Percentiles rank a stretch among this genome's conserved stretches.
Conservation (phyloP, 2,113 vertebrate genomes). For the Archocentrus centrarchus region DNA sequence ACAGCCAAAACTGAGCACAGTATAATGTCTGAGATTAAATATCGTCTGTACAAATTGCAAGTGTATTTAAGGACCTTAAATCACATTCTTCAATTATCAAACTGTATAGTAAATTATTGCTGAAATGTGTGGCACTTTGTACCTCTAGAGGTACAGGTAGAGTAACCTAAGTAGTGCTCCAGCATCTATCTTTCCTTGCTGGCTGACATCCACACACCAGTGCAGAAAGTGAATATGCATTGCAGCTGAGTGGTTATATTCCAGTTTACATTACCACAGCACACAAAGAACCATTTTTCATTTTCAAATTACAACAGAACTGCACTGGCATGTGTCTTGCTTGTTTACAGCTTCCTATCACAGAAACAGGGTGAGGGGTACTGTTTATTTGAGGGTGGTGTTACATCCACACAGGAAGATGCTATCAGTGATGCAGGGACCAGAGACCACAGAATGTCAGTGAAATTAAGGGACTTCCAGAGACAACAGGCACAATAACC, state of each 20-base stretch:
- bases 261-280: too few species aligned
- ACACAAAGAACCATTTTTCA: too few species aligned
- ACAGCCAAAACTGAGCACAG: not conserved
- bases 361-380: too few species aligned
- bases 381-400: too few species aligned
- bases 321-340: too few species aligned
- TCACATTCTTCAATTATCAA: not conserved
- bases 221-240: not conserved
- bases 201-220: not conserved
- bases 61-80: not conserved
- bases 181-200: not conserved
- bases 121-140: not conserved
- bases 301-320: too few species aligned
- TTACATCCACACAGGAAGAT: not conserved
- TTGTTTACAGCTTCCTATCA: too few species aligned
- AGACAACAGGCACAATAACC: not conserved
- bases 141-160: not conserved
- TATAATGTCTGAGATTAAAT: not conserved
- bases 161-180: too few species aligned
- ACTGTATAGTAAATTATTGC: not conserved
- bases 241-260: too few species aligned
- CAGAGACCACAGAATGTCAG: not conserved
- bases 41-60: not conserved
- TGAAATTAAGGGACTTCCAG: not conserved
- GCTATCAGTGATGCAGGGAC: not conserved